These are phyloP conservation scores for Channa argus DNA, from an alignment of 2,113 vertebrate species.

Conservation along the genomic window DNA sequence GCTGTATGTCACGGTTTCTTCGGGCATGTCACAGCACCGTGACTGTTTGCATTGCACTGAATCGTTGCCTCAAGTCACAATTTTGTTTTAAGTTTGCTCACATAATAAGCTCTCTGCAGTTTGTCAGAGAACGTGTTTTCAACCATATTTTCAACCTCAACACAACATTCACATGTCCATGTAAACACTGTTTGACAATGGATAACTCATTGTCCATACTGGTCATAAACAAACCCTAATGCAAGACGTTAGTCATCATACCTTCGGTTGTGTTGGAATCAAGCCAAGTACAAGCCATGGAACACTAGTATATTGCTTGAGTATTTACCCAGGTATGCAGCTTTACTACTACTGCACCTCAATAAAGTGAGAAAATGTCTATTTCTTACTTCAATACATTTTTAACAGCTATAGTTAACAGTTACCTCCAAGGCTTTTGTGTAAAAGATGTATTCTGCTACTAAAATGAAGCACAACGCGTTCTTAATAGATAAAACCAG, in stretches of 20 bases:
- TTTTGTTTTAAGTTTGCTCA: constrained; percentile 6
- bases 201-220: no score
- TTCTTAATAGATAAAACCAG: not conserved
- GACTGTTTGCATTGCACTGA: constrained; percentile 69
- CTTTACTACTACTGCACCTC: not conserved
- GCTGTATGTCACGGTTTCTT: constrained; percentile 1
- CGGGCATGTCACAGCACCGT: not conserved
- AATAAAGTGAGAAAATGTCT: not conserved
- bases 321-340: not conserved
- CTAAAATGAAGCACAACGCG: not conserved
- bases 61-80: constrained; percentile 47
- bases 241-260: no score
- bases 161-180: not conserved
- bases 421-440: not conserved
- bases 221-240: not conserved
- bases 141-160: not conserved
- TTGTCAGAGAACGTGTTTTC: not conserved
- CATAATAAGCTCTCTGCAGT: constrained; percentile 8
- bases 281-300: no score
- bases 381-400: not conserved
- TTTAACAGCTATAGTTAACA: not conserved
- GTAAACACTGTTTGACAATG: not conserved
- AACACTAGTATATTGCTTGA: not conserved
- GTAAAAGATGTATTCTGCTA: not conserved
- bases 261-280: not conserved